Evolutionary conservation across 2,113 vertebrate genomes (phyloP).

Genomic region (Engystomops pustulosus): DNA sequence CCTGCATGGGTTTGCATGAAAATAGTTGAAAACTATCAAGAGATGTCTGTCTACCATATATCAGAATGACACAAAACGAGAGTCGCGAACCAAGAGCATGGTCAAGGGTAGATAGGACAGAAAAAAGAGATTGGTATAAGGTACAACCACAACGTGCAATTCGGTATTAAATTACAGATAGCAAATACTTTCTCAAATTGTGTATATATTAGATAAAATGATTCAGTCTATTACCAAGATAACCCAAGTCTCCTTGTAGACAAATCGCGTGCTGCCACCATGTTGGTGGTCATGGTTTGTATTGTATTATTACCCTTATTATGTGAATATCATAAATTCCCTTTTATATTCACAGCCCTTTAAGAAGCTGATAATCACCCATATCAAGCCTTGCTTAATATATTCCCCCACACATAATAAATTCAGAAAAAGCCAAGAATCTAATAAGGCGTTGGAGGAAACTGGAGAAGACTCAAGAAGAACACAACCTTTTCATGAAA

Average conservation of each 20-base stretch:
- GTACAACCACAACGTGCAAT: background rate
- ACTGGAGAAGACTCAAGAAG: background rate
- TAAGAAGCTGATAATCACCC: background rate
- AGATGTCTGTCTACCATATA: conserved; percentile 3
- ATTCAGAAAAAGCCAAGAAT: background rate
- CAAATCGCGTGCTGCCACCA: background rate
- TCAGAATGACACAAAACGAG: conserved; percentile 3
- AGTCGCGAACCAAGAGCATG: background rate
- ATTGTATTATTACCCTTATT: too few species aligned
- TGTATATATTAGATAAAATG: background rate
- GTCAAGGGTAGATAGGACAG: conserved; percentile 3
- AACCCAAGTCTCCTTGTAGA: background rate
- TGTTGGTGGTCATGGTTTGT: background rate
- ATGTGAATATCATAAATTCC: too few species aligned
- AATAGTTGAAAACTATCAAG: conserved; percentile 6
- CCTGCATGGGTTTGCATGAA: conserved; percentile 28
- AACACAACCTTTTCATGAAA: background rate
- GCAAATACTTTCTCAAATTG: background rate
- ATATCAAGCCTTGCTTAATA: background rate
- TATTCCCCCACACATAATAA: background rate
- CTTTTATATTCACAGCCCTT: too few species aligned
- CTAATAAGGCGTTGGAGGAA: background rate
- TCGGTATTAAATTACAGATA: background rate
- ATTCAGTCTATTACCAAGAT: background rate
- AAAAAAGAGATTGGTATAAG: background rate